Evolutionary conservation across 2,797 vertebrate genomes (phyloP).

Genomic region (Malacoraja senta): DNA sequence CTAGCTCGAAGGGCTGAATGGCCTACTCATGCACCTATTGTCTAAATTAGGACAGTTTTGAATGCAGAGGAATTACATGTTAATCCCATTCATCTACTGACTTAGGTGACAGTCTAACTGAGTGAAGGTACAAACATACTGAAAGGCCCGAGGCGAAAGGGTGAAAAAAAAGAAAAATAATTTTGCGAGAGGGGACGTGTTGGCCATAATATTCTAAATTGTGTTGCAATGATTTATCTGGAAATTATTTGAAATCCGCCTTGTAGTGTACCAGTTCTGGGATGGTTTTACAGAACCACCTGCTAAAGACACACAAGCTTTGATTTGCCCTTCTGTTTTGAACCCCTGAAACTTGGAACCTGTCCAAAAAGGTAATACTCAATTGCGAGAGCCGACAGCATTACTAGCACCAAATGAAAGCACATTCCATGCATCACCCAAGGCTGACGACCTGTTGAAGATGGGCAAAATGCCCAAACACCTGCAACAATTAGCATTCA

Average conservation of each 20-base stretch:
- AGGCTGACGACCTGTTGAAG: not conserved
- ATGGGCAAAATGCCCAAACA: not conserved
- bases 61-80: no score
- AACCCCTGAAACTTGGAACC: not conserved
- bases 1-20: no score
- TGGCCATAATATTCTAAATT: not conserved
- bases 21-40: no score
- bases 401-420: not conserved
- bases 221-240: no score
- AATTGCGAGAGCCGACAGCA: not conserved
- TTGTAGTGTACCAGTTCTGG: not conserved
- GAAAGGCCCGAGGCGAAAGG: not conserved
- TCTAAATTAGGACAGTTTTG: no score
- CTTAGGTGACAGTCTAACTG: no score
- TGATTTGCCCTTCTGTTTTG: conserved; percentile 18
- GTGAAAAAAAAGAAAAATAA: not conserved
- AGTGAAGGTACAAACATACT: not conserved
- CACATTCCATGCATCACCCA: not conserved
- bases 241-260: not conserved
- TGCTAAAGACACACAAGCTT: not conserved
- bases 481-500: not conserved
- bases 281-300: not conserved
- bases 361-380: not conserved
- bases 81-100: no score
- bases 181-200: not conserved